Conservation (phyloP, 1,140 invertebrate genomes). For the Microplitis demolitor region DNA sequence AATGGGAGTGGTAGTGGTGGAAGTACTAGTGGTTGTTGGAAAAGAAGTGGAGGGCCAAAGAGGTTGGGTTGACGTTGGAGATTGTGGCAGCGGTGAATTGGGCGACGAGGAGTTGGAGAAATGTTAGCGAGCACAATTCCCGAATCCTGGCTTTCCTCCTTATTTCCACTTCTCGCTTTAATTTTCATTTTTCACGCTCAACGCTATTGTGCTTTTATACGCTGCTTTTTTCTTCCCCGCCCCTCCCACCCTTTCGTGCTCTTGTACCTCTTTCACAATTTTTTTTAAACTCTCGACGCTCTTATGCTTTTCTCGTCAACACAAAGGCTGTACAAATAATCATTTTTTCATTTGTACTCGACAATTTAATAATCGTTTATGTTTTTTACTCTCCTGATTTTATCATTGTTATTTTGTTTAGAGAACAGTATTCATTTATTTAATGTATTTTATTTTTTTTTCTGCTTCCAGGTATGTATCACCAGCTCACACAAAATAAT, state of each 20-base stretch:
- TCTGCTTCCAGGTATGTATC: conserved; percentile 22
- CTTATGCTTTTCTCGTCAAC: not conserved
- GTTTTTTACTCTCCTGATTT: no score
- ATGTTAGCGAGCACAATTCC: conserved; percentile 13
- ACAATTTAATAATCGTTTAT: conserved; percentile 13
- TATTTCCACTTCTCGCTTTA: conserved; percentile 26
- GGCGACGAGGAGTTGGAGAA: not conserved
- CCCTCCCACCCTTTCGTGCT: not conserved
- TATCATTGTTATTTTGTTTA: no score
- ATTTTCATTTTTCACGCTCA: conserved; percentile 28
- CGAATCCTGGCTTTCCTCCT: conserved; percentile 21
- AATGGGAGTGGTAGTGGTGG: no score
- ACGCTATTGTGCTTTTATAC: conserved; percentile 19
- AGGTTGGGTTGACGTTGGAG: not conserved
- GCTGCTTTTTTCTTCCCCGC: not conserved
- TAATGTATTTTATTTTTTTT: not conserved
- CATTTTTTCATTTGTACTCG: conserved; percentile 3
- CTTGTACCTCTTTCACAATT: not conserved
- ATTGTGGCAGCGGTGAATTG: not conserved
- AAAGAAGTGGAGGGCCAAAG: not conserved
- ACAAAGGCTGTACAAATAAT: conserved; percentile 9
- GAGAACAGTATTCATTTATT: not conserved
- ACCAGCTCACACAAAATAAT: not conserved
- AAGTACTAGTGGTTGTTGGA: no score
- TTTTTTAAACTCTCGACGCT: not conserved